These are phyloP conservation scores for Pelagia noctiluca DNA, from an alignment of 30 jellyfish, hydroid and myxozoan species.

Conservation along the genomic window DNA sequence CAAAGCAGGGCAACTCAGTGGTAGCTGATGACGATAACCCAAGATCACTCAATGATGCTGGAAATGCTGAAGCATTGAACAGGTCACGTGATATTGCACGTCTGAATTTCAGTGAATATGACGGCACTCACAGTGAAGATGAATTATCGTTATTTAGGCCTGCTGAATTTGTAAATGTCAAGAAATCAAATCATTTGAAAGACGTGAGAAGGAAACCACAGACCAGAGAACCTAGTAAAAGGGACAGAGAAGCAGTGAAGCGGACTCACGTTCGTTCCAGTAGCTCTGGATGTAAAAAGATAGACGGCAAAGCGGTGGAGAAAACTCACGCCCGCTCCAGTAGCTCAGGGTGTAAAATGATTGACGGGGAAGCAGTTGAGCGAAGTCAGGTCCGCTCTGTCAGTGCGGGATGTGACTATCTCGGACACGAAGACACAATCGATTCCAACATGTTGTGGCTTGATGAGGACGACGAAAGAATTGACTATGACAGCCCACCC, in stretches of 20 bases:
- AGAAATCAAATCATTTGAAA: constrained; percentile 42
- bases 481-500: constrained; percentile 72
- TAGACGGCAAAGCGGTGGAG: constrained; percentile 95
- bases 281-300: constrained; percentile 44
- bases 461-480: constrained; percentile 75
- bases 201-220: constrained; percentile 58
- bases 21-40: neutral
- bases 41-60: neutral
- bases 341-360: constrained; percentile 43
- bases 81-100: too few relatives aligned
- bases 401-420: constrained; percentile 17
- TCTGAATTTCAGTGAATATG: too few relatives aligned
- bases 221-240: constrained; percentile 81
- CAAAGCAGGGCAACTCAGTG: neutral
- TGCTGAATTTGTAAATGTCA: constrained; percentile 61
- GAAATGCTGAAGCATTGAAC: neutral
- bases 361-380: constrained; percentile 96
- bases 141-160: constrained; percentile 34
- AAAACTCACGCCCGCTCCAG: constrained; percentile 56
- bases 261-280: constrained; percentile 57
- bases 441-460: constrained; percentile 59
- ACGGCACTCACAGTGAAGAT: neutral
- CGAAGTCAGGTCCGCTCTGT: constrained; percentile 58
- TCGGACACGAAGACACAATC: constrained; percentile 59
- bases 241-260: constrained; percentile 94